Evolutionary conservation across 1,140 invertebrate genomes (phyloP), one percentile per base, ranked within the genome.

Genomic region (Palaemon carinicauda): DNA sequence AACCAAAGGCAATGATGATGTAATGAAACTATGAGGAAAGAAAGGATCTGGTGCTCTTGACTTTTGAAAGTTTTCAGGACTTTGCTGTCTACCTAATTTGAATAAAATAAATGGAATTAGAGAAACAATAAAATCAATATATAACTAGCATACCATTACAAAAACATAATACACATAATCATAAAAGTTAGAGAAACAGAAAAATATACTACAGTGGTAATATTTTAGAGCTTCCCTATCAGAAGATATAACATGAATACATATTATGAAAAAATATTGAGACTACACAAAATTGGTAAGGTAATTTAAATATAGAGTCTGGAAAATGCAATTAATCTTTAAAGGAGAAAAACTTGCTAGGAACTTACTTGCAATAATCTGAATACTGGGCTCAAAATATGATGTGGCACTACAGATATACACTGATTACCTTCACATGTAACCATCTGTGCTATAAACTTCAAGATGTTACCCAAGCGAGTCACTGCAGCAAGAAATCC

Each of bases 361-460:
- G 41, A 41, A 75, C 73, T n/a, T 29, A 81, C 80, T 60, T 81
- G 80, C n/a, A 81, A 27, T 19, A 71, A 69, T 27, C 80, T 81
- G n/a, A 81, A 69, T 15, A 56, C 17, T 52, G 52, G 56, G 52
- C 80, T 24, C 14, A 81, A 51, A 12, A 65, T 33, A 17, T 81
- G 29, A 51, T 52, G 14, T 7, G 80, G 56, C 24, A 51, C 53
- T 51, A 81, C 1, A 17, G 80, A 69, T 17, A 81, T 54, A 24
- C 56, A 10, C 1, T 33, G 3, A 21, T 81, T 81, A 14, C 24
- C 80, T 7, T 54, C 33, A 51, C 33, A n/a, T 27, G 60, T 81
- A 29, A 81, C 27, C 80, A 81, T 71, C 33, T 81, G 33, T 7
- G 60, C 54, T 14, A 81, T 33, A 52, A 81, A 81, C 31, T 50